Percentiles rank a stretch among this genome's conserved stretches.
Conservation (phyloP, 2,797 vertebrate genomes). For the Pipistrellus pipistrellus region DNA sequence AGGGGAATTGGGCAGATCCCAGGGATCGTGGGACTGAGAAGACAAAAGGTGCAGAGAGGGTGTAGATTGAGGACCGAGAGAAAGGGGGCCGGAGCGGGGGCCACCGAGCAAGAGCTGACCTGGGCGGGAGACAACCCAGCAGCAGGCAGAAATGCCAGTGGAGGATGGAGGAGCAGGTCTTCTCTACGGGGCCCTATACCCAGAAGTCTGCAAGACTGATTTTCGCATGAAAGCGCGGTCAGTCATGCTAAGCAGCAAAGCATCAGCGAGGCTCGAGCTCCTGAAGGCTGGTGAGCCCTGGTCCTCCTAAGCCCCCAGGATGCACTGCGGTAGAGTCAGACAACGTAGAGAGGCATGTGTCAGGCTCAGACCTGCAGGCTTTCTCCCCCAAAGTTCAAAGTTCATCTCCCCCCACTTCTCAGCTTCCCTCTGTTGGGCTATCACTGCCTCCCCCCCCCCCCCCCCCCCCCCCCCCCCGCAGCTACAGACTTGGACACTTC, state of each 20-base stretch:
- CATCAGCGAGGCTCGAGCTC: not conserved
- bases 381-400: not conserved
- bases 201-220: not conserved
- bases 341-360: not conserved
- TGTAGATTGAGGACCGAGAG: not conserved
- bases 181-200: not conserved
- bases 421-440: not conserved
- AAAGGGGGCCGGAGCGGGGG: not conserved
- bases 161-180: not conserved
- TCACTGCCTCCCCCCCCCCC: not conserved
- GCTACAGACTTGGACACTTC: not conserved
- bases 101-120: rapidly evolving
- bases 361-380: not conserved
- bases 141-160: not conserved
- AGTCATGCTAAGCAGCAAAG: not conserved
- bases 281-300: not conserved
- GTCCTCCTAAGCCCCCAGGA: not conserved
- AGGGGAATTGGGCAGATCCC: not conserved
- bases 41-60: not conserved
- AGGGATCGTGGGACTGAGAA: not conserved
- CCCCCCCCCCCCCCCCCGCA: too few species aligned
- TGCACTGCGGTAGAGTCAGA: not conserved
- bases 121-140: too few species aligned
- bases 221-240: not conserved
- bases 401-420: not conserved